These are phyloP conservation scores for Ariopsis seemanni DNA, from an alignment of 2,113 vertebrate species.

Conservation along the genomic window DNA sequence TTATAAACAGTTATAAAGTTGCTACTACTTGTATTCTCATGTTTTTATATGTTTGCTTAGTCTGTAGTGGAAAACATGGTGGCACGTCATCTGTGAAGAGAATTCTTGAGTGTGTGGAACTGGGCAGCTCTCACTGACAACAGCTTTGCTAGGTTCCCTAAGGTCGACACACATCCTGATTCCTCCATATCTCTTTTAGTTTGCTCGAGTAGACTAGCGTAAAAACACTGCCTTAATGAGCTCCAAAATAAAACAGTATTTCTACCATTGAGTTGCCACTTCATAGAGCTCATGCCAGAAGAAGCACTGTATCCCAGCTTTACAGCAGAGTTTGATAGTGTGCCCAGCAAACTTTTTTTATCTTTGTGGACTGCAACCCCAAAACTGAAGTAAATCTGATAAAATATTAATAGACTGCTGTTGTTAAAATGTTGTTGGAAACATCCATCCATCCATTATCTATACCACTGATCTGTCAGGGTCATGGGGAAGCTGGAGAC, in stretches of 20 bases:
- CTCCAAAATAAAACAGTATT: neutral
- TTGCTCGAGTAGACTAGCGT: neutral
- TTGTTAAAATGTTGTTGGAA: neutral
- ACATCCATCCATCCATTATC: no score
- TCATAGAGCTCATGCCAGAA: neutral
- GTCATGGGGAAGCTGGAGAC: no score
- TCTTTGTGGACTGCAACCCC: neutral
- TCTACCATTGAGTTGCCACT: neutral
- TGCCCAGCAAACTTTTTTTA: neutral
- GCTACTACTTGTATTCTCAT: neutral
- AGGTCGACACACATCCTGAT: neutral
- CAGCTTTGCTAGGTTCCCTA: neutral
- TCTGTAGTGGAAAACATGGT: neutral
- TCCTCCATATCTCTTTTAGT: neutral
- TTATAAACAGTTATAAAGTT: neutral
- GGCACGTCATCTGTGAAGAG: neutral
- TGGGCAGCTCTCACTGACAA: neutral
- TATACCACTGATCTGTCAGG: no score
- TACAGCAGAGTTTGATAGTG: neutral
- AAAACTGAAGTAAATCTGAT: neutral
- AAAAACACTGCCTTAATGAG: neutral
- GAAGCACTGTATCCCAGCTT: neutral
- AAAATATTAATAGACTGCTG: neutral
- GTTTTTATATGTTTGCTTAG: neutral
- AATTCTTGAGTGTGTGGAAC: neutral